Conservation (phyloP, 2,113 vertebrate species). For the Bolborhynchus lineola region DNA sequence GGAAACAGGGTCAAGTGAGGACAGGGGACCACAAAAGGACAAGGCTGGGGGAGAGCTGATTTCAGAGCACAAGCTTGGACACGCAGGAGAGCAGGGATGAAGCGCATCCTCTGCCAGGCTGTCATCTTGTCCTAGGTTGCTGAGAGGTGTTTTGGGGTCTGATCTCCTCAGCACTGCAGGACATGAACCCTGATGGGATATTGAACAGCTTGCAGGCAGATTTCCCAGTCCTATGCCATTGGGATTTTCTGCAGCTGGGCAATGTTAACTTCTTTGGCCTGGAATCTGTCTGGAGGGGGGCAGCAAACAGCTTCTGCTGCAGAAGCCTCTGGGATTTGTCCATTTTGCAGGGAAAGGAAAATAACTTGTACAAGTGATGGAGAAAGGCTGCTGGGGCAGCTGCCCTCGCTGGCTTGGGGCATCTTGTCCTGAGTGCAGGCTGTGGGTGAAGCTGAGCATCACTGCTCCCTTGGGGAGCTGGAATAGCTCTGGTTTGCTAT, state of each 20-base stretch:
- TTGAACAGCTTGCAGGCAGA: background rate
- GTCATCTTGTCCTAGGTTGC: background rate
- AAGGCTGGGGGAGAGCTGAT: background rate
- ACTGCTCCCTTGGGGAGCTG: background rate
- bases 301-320: background rate
- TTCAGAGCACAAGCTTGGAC: background rate
- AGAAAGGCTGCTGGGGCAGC: background rate
- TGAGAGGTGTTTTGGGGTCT: background rate
- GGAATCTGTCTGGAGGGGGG: background rate
- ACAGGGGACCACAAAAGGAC: background rate
- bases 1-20: rapidly evolving
- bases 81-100: background rate
- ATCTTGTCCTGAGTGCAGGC: too few relatives aligned
- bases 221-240: background rate
- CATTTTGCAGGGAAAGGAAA: background rate
- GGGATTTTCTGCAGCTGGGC: background rate
- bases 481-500: background rate
- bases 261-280: background rate
- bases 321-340: background rate
- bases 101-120: background rate
- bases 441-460: background rate
- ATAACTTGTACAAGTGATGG: background rate
- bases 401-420: background rate
- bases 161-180: background rate
- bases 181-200: background rate